Conservation (phyloP, 2,888 invertebrate genomes). For the Malthinus seriepunctatus region DNA sequence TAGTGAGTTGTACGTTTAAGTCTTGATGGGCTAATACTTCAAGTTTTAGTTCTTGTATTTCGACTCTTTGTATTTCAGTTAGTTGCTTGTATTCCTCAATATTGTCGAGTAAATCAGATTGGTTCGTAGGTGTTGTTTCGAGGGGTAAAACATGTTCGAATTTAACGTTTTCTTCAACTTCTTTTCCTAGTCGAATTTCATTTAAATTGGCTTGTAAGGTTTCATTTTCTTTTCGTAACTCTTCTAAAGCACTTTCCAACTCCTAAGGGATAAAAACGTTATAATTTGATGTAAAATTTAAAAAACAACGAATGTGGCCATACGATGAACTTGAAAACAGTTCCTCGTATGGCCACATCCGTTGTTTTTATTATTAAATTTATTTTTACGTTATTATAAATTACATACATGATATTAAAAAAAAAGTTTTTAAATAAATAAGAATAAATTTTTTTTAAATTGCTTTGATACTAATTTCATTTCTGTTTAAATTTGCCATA, state of each 20-base stretch:
- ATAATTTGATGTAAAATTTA: not conserved
- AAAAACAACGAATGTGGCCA: too few relatives aligned
- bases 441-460: too few relatives aligned
- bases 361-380: too few relatives aligned
- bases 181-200: slow-evolving; percentile 51
- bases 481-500: too few relatives aligned
- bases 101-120: slow-evolving; percentile 22
- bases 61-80: slow-evolving; percentile 39
- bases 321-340: too few relatives aligned
- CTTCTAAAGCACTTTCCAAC: slow-evolving; percentile 36
- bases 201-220: slow-evolving; percentile 50
- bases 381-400: too few relatives aligned
- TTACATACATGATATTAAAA: too few relatives aligned
- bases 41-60: slow-evolving; percentile 37
- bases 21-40: slow-evolving; percentile 31
- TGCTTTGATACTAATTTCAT: too few relatives aligned
- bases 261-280: slow-evolving; percentile 8
- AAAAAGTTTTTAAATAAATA: too few relatives aligned
- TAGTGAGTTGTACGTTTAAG: slow-evolving; percentile 10
- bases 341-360: too few relatives aligned
- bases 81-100: slow-evolving; percentile 37
- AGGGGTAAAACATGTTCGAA: slow-evolving; percentile 11
- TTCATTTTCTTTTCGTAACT: slow-evolving; percentile 50
- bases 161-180: slow-evolving; percentile 31
- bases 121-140: not conserved